Conservation (phyloP, 2,888 invertebrate species). For the Agonopterix arenella region DNA sequence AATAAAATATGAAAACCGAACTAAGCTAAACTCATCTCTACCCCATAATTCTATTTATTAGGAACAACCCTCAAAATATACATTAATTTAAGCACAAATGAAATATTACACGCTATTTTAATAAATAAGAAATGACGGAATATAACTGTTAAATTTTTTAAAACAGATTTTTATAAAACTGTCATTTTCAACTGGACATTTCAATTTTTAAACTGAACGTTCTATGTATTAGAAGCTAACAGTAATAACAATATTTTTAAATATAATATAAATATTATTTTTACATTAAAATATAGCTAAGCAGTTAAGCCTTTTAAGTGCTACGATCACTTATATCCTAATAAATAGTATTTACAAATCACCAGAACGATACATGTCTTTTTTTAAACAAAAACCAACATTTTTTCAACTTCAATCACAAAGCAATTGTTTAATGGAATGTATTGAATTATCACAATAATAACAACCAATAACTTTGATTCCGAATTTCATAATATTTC, state of each 20-base stretch:
- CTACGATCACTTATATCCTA: slow-evolving; percentile 66
- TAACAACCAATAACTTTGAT: not conserved
- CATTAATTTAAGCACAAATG: slow-evolving; percentile 39
- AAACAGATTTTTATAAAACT: slow-evolving; percentile 6
- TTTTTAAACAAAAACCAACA: not conserved
- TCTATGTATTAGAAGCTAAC: slow-evolving; percentile 56
- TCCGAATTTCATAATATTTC: no score
- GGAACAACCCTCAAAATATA: slow-evolving; percentile 61
- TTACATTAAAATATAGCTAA: slow-evolving; percentile 70
- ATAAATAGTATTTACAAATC: slow-evolving; percentile 76
- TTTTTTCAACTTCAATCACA: not conserved
- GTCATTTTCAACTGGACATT: slow-evolving; percentile 3
- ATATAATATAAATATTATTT: slow-evolving; percentile 73
- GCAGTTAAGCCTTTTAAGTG: slow-evolving; percentile 67
- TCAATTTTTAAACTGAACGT: slow-evolving; percentile 25
- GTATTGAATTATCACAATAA: slow-evolving; percentile 7
- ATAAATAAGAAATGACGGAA: slow-evolving; percentile 15
- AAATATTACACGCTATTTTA: slow-evolving; percentile 46
- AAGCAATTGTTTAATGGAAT: not conserved
- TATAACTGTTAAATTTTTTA: not conserved
- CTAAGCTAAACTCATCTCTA: slow-evolving; percentile 19
- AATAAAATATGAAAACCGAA: no score
- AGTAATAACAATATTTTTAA: slow-evolving; percentile 64
- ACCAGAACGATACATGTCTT: slow-evolving; percentile 53
- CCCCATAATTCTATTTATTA: slow-evolving; percentile 47